These are phyloP conservation scores for Onychomys arenicola DNA, from an alignment of 2,797 vertebrate genomes.

Conservation along the genomic window DNA sequence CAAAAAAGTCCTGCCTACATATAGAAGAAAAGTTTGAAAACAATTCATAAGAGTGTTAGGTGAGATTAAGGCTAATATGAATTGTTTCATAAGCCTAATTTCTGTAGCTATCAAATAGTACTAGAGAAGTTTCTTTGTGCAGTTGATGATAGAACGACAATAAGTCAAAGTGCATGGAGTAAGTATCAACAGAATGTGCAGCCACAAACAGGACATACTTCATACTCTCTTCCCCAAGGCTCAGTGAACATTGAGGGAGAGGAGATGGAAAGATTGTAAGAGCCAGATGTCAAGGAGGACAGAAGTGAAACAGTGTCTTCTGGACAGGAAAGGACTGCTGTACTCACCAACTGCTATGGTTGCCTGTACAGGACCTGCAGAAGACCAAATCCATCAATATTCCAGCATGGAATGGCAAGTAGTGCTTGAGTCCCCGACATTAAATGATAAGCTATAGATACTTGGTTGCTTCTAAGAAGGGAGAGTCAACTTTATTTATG, in stretches of 20 bases:
- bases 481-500: neutral
- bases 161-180: neutral
- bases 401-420: neutral
- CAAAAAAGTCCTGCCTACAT: constrained; percentile 29
- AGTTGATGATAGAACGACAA: neutral
- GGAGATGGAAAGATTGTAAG: neutral
- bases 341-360: too few relatives aligned
- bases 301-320: neutral
- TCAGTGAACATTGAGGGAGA: too few relatives aligned
- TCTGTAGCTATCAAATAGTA: neutral
- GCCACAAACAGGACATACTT: neutral
- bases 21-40: neutral
- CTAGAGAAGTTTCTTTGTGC: neutral
- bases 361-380: too few relatives aligned
- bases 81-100: constrained; percentile 27
- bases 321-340: fast-evolving
- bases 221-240: neutral
- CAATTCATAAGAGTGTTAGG: neutral
- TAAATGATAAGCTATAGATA: neutral
- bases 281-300: neutral
- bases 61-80: neutral
- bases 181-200: neutral
- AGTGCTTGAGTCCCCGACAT: too few relatives aligned
- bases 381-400: neutral
- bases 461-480: neutral